These are phyloP conservation scores for Hoplodrina blanda DNA, from an alignment of 2,888 invertebrate genomes.

Conservation along the genomic window DNA sequence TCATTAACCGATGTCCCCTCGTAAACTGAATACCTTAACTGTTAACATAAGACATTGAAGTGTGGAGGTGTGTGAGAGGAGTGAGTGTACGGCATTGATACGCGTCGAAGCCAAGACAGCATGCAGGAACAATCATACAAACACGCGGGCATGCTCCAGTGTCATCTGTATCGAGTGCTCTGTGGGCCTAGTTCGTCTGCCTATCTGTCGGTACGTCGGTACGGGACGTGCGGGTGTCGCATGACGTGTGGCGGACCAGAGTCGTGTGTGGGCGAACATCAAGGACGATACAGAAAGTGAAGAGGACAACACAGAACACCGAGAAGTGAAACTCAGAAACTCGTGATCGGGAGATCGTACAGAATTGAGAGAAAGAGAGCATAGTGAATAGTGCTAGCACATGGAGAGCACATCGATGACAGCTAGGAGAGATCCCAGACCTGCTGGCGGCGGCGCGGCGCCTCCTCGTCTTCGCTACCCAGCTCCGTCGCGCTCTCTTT, in stretches of 20 bases:
- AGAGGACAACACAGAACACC: constrained; percentile 88
- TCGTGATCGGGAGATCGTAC: constrained; percentile 85
- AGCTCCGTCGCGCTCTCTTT: constrained; percentile 93
- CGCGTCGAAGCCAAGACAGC: constrained; percentile 90
- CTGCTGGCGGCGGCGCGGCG: constrained; percentile 86
- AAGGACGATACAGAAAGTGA: constrained; percentile 84
- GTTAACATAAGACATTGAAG: constrained; percentile 71
- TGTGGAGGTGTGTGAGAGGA: constrained; percentile 81
- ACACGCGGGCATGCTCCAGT: constrained; percentile 87
- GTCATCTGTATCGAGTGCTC: constrained; percentile 87
- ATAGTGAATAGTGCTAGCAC: constrained; percentile 89
- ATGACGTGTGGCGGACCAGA: constrained; percentile 77
- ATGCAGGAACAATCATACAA: constrained; percentile 88
- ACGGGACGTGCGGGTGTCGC: constrained; percentile 69
- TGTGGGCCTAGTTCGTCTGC: constrained; percentile 74
- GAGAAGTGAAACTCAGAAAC: constrained; percentile 84
- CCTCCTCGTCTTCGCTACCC: constrained; percentile 92
- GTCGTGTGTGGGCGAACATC: constrained; percentile 81
- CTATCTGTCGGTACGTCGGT: constrained; percentile 66
- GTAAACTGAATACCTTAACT: constrained; percentile 62
- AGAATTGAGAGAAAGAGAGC: constrained; percentile 85
- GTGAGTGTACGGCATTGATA: constrained; percentile 73
- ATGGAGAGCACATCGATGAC: constrained; percentile 89
- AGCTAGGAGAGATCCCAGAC: constrained; percentile 89
- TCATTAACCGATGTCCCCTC: constrained; percentile 65